Evolutionary conservation across 1,140 invertebrate species (phyloP).

Genomic region (Manduca sexta): DNA sequence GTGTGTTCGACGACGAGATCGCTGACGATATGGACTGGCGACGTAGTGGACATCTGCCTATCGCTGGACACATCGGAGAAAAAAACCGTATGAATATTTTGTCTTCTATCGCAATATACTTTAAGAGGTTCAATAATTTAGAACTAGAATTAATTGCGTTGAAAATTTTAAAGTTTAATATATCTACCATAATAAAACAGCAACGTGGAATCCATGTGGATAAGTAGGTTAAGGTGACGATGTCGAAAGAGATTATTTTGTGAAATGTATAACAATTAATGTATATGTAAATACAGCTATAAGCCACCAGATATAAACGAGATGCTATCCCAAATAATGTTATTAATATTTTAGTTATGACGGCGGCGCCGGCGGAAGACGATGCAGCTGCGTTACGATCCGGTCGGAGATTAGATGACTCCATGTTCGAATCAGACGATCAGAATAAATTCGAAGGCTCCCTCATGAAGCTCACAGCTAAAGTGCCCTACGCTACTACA

Average conservation of each 20-base stretch:
- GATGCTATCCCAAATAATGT: too few species aligned
- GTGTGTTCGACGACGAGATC: constrained; percentile 51
- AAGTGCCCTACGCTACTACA: constrained; percentile 14
- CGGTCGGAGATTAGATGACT: constrained; percentile 42
- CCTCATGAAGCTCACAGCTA: constrained; percentile 45
- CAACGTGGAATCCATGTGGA: too few species aligned
- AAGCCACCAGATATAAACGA: too few species aligned
- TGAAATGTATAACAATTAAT: too few species aligned
- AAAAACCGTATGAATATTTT: constrained; percentile 25
- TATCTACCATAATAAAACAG: too few species aligned
- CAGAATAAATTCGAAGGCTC: constrained; percentile 42
- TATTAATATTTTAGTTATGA: constrained; percentile 23
- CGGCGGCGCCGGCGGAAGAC: constrained; percentile 16
- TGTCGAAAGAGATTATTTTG: too few species aligned
- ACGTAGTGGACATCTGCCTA: constrained; percentile 24
- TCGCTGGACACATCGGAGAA: constrained; percentile 26
- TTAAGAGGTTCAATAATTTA: background rate
- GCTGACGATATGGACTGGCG: constrained; percentile 43
- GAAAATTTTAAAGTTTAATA: too few species aligned
- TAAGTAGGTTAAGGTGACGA: too few species aligned
- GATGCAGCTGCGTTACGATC: constrained; percentile 23
- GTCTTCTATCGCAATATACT: background rate
- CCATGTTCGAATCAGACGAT: constrained; percentile 37
- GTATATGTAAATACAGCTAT: too few species aligned
- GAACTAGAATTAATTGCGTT: too few species aligned